Conservation (phyloP, 2,888 invertebrate species). For the Amblyteles armatorius region DNA sequence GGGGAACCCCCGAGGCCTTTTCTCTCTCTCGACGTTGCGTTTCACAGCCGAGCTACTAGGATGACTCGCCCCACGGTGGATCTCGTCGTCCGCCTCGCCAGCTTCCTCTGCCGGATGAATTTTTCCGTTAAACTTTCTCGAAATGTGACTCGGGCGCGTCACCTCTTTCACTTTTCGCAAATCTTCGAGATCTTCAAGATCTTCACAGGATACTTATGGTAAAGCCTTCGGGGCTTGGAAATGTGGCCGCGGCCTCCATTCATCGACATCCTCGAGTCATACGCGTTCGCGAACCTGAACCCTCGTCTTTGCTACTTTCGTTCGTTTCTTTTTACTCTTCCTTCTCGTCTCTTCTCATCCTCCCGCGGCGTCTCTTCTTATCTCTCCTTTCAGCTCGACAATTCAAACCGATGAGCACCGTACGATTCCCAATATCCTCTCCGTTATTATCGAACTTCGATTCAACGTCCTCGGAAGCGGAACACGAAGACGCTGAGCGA, state of each 20-base stretch:
- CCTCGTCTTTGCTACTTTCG: slow-evolving; percentile 5
- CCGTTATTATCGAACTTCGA: not conserved
- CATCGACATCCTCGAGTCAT: slow-evolving; percentile 22
- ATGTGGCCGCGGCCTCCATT: slow-evolving; percentile 1
- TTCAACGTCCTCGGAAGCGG: not conserved
- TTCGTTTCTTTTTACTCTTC: not conserved
- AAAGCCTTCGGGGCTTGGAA: not conserved
- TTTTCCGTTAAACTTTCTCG: not conserved
- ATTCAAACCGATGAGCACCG: not conserved
- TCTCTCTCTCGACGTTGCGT: not conserved
- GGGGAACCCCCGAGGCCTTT: not conserved
- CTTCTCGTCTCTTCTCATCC: not conserved
- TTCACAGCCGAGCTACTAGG: not conserved
- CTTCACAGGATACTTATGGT: not conserved
- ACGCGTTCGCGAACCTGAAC: slow-evolving; percentile 10
- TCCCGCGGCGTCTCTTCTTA: not conserved
- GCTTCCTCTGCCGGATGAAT: not conserved
- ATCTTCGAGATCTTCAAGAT: not conserved
- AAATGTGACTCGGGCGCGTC: not conserved
- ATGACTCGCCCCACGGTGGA: not conserved
- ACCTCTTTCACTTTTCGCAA: slow-evolving; percentile 10
- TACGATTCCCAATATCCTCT: not conserved
- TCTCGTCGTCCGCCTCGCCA: slow-evolving; percentile 2
- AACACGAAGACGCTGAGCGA: not conserved
- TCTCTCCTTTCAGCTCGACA: not conserved